A percentile compares a stretch with the other conserved stretches of the same genome.
Evolutionary conservation across 2,888 invertebrate species (phyloP).

Genomic region (Eupithecia pulchellata): DNA sequence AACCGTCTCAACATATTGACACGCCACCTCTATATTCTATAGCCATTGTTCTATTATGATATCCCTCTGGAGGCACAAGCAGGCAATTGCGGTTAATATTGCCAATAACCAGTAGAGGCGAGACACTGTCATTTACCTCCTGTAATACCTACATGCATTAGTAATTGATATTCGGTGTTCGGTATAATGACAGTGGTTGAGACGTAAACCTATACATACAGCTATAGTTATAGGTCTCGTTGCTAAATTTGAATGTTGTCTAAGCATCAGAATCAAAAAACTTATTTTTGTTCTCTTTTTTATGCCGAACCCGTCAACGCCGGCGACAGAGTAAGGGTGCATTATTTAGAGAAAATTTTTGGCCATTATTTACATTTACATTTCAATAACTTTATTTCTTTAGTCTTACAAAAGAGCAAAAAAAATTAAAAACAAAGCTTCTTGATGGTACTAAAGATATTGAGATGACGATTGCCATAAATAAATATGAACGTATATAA

Average conservation of each 20-base stretch:
- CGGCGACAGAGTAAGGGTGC: too few species aligned
- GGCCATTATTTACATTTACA: too few species aligned
- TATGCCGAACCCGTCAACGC: too few species aligned
- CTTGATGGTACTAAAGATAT: too few species aligned
- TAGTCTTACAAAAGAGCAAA: too few species aligned
- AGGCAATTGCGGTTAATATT: constrained; percentile 38
- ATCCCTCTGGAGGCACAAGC: constrained; percentile 13
- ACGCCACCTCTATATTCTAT: background rate
- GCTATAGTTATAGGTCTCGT: background rate
- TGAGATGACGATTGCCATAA: too few species aligned
- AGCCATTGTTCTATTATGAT: background rate
- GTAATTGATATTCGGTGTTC: constrained; percentile 51
- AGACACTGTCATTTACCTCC: constrained; percentile 43
- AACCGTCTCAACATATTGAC: background rate
- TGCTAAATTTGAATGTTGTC: background rate
- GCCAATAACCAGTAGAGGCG: constrained; percentile 35
- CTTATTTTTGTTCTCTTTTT: too few species aligned
- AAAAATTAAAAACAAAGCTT: too few species aligned
- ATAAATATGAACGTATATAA: background rate
- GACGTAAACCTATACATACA: background rate
- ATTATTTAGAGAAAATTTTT: too few species aligned
- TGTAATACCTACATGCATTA: constrained; percentile 46
- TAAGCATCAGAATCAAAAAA: background rate
- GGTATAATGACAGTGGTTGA: constrained; percentile 15
- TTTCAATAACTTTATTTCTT: too few species aligned